Evolutionary conservation across 2,888 invertebrate species (phyloP), one percentile per base, ranked within the genome.

Genomic region (Chelonus formosanus): DNA sequence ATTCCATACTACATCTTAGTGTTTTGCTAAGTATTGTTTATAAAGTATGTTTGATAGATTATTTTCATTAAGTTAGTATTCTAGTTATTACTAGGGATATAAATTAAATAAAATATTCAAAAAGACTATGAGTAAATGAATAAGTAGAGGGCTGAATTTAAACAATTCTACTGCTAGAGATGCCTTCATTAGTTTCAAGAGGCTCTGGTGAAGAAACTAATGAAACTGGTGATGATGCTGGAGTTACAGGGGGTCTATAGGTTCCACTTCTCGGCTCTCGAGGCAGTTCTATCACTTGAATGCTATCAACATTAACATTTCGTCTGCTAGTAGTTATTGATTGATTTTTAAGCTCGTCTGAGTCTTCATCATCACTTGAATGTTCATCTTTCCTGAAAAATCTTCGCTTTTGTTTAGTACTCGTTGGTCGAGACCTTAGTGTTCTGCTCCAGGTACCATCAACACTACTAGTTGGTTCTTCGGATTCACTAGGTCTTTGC

Each of bases 331-430:
- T 65, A 60, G 70, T 67, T 31, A 48, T 67, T 4, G 67, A 4
- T 40, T 40, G 70, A 31, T 63, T 63, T 54, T 47, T 59, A 3
- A 72, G 70, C 1, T 73, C 40, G 31, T 83, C 82, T 3, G 86
- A 85, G 72, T 85, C 85, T 67, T 86, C 85, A 83, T 88, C 83
- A 78, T 84, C 76, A 76, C 84, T 76, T 77, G 84, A 79, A 73
- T 84, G 77, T 72, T 82, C 70, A 76, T 80, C 66, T 83, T 85
- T 73, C 77, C 80, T 75, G 76, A 80, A 68, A 80, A 77, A 71
- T 83, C 85, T 20, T 20, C 20, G 20, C 20, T 20, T 20, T 20
- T 20, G 35, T 5, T 5, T 57, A 56, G 47, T 56, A 0, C 63
- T 73, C 3, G 81, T 78, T 6, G 80, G 81, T 40, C 76, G 77